Conservation (phyloP, 1,140 invertebrate species). For the Diachasma alloeum region DNA sequence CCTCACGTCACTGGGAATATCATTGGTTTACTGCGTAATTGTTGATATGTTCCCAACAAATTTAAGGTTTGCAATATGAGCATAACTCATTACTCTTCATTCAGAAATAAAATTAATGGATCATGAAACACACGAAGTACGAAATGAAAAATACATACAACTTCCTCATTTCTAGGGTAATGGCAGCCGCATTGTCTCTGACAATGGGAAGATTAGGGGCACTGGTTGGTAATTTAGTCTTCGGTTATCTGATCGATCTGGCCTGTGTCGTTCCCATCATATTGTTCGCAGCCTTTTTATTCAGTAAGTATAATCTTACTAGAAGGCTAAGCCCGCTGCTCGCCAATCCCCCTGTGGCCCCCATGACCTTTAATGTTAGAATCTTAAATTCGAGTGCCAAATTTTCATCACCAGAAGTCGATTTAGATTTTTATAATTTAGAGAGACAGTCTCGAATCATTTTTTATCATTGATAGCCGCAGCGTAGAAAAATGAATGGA, state of each 20-base stretch:
- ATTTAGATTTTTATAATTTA: too few relatives aligned
- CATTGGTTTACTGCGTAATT: constrained; percentile 77
- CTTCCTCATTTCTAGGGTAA: constrained; percentile 63
- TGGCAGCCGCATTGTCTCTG: constrained; percentile 77
- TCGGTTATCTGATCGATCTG: constrained; percentile 63
- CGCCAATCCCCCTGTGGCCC: too few relatives aligned
- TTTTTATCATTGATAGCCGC: constrained; percentile 36
- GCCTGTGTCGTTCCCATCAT: constrained; percentile 76
- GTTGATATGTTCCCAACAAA: constrained; percentile 82
- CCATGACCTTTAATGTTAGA: too few relatives aligned
- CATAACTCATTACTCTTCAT: too few relatives aligned
- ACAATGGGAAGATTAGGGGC: constrained; percentile 78
- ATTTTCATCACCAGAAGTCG: too few relatives aligned
- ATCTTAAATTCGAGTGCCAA: too few relatives aligned
- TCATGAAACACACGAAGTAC: not conserved
- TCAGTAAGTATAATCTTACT: constrained; percentile 72
- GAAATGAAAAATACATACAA: too few relatives aligned
- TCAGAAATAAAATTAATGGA: too few relatives aligned
- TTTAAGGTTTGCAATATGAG: constrained; percentile 68
- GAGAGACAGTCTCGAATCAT: constrained; percentile 74
- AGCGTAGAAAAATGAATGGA: too few relatives aligned
- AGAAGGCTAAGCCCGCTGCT: too few relatives aligned
- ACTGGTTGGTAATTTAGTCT: constrained; percentile 68
- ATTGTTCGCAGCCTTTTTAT: constrained; percentile 73
- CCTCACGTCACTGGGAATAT: constrained; percentile 77